Conservation (phyloP, 2,113 vertebrate genomes). For the Gallinago paraguaiae region DNA sequence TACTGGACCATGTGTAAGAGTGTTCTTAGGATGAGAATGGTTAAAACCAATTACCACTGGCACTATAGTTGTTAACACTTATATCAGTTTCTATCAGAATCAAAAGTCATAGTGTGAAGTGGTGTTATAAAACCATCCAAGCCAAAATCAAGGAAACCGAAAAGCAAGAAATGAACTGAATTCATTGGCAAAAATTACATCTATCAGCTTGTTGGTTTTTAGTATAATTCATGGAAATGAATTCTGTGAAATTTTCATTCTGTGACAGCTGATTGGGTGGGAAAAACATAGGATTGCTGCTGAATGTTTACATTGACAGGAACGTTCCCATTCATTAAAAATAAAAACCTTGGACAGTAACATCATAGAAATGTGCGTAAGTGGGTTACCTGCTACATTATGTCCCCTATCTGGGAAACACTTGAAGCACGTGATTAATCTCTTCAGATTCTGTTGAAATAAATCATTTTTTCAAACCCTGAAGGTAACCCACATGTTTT, state of each 20-base stretch:
- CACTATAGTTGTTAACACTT: background rate
- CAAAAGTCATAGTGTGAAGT: background rate
- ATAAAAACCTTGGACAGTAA: conserved; percentile 2
- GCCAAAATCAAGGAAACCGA: background rate
- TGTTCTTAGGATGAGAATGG: background rate
- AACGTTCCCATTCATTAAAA: conserved; percentile 18
- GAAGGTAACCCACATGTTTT: background rate
- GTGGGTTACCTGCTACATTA: background rate
- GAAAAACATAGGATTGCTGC: background rate
- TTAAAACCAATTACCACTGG: background rate
- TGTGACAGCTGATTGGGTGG: conserved; percentile 10
- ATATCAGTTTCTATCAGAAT: background rate
- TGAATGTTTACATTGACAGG: conserved; percentile 9
- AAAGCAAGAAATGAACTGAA: conserved; percentile 2
- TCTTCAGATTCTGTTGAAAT: background rate
- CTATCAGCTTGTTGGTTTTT: conserved; percentile 16
- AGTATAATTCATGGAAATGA: conserved; percentile 12
- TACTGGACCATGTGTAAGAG: background rate
- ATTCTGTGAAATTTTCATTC: conserved; percentile 12
- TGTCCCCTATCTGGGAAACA: background rate
- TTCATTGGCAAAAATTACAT: background rate
- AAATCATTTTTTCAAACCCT: background rate
- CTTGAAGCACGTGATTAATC: background rate
- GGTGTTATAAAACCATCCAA: background rate
- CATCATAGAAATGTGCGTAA: background rate